Evolutionary conservation across 2,888 invertebrate genomes (phyloP), one percentile per base, ranked within the genome.

Genomic region (Caenorhabditis zanzibari): DNA sequence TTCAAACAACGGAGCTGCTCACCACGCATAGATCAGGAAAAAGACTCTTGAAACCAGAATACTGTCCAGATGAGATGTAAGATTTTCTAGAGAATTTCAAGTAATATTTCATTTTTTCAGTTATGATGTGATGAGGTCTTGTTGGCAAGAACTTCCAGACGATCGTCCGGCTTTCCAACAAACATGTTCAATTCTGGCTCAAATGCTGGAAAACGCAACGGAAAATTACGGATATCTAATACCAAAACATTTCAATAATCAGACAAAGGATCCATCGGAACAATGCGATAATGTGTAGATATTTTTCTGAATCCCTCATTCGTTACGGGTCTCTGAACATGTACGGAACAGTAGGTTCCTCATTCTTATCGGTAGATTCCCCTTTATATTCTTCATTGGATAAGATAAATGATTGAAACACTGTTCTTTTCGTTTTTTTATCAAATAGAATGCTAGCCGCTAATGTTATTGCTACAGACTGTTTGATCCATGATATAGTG

Each of bases 41-140:
- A 74, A 86, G 90, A 28, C 79, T 90, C 19, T 56, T 84, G n/a
- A 85, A 86, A 71, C 89, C 90, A n/a, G 82, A 66, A 24, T 87
- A 74, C 59, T 90, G 89, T 64, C 82, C 90, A 12, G 82, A 86
- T 10, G 88, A 90, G 68, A 85, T 90, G 90, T 90, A 14, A 71
- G 87, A 82, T 44, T 58, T 35, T 12, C 16, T 26, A 2, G 26
- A 22, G 9, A 38, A 12, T 19, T 19, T 19, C 47, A 12, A n/a
- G n/a, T n/a, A 32, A 58, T 58, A 4, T 28, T 32, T 14, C 14
- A 41, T 10, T 16, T 14, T 71, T 90, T 49, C 77, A 90, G 90
- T 12, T 90, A 87, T 71, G 76, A 83, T 2, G 74, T 90, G n/a
- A 90, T 90, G 90, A 69, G 49, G 28, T 58, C 49, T 10, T 88